Base-by-base conservation (phyloP, 2,797 vertebrate genomes). In the Poecilia wingei region DNA sequence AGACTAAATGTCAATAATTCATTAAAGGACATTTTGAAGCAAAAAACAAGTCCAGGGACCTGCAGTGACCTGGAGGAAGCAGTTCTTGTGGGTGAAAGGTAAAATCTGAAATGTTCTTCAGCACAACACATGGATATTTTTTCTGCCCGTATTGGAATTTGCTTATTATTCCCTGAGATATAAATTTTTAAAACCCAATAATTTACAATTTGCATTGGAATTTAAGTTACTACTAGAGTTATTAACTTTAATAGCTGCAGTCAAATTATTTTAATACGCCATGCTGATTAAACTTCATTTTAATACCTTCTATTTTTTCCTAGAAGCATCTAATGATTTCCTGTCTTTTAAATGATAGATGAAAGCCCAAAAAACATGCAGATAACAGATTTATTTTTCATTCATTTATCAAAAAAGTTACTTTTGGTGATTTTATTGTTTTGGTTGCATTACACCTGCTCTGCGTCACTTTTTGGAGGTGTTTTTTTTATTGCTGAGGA, bases 381-480 rank as follows among this genome's bases (percentile, higher is more conserved):
- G 59, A 68, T 68, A 68, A 49, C n/a, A 28, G 74, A 74, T 70
- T 47, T 41, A 80, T 72, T 33, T 36, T 55, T 59, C 74, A 12
- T 78, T 45, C 78, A 7, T 73, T 71, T 78, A 81, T 75, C 53
- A 41, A 47, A 7, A 81, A 84, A 88, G 82, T 84, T 77, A 85
- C 88, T 88, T 86, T 83, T 85, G 76, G 90, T 86, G 71, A 73
- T 83, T 76, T 81, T 75, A 18, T 46, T 86, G 74, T 80, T 86
- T 82, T 82, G 47, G 46, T 83, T 82, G 46, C 69, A 80, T 87
- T 64, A 73, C 72, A 85, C 82, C 84, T 84, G 78, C 45, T 1
- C 79, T 72, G 68, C 79, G 69, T 75, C 59, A 76, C 82, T 84
- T 83, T 87, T 72, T 59, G 57, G 66, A 82, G 80, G 78, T 80